Percentiles rank a stretch among this genome's conserved stretches.
Evolutionary conservation across 23 tunicate genomes (phyloP).

Genomic region (Trididemnum nubilum): DNA sequence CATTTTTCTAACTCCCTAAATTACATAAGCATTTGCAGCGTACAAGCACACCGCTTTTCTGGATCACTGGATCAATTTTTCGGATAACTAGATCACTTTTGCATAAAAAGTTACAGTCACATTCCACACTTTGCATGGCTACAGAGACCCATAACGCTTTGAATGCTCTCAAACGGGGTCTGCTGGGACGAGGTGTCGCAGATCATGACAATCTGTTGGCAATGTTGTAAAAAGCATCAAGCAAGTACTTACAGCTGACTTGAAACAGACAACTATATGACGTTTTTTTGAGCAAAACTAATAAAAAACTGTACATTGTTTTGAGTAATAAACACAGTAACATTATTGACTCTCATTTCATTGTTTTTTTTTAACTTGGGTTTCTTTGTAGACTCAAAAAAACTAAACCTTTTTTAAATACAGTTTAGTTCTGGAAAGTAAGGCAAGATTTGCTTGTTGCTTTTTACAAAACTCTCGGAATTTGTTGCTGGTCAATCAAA

Average conservation of each 20-base stretch:
- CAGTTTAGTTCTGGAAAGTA: no score
- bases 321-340: not conserved
- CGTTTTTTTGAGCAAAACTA: slow-evolving; percentile 25
- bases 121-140: not conserved
- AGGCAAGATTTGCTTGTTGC: no score
- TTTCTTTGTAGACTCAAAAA: not conserved
- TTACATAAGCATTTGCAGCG: not conserved
- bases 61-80: not conserved
- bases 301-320: not conserved
- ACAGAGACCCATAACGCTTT: slow-evolving; percentile 10
- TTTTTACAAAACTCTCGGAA: no score
- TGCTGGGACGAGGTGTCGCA: slow-evolving; percentile 25
- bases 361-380: not conserved
- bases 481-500: no score
- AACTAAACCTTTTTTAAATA: no score
- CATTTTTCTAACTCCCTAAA: not conserved
- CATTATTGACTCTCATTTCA: not conserved
- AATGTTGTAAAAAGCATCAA: slow-evolving; percentile 27
- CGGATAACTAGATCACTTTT: slow-evolving; percentile 17
- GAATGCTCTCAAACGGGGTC: slow-evolving; percentile 26
- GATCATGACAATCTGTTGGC: slow-evolving; percentile 21
- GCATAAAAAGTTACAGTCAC: slow-evolving; percentile 1
- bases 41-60: slow-evolving; percentile 6
- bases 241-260: slow-evolving; percentile 12
- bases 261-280: slow-evolving; percentile 13